These are phyloP conservation scores for Merodon equestris DNA, from an alignment of 2,888 invertebrate species.

Conservation along the genomic window DNA sequence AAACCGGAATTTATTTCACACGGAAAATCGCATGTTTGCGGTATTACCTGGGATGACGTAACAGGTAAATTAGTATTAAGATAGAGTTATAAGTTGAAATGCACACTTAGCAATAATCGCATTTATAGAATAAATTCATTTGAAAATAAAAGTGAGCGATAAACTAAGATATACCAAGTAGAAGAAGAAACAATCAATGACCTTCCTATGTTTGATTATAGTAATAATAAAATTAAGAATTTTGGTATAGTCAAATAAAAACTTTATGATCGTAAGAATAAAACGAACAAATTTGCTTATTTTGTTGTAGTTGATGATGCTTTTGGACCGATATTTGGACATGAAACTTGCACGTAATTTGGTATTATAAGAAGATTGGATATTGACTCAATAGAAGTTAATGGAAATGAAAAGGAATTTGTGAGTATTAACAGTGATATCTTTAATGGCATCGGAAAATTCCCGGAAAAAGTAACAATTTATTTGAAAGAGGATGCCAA, in stretches of 20 bases:
- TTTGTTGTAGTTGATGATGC: constrained; percentile 33
- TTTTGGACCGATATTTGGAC: constrained; percentile 22
- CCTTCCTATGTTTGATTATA: constrained; percentile 52
- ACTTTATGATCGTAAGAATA: too few species aligned
- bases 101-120: not conserved
- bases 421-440: constrained; percentile 3
- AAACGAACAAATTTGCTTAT: not conserved
- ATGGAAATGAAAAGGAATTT: too few species aligned
- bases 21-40: too few species aligned
- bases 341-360: constrained; percentile 26
- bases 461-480: constrained; percentile 32
- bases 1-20: too few species aligned
- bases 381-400: not conserved
- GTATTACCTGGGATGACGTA: too few species aligned
- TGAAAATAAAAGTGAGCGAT: constrained; percentile 4
- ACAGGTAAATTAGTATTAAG: too few species aligned
- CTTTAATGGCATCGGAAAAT: constrained; percentile 41
- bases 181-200: too few species aligned
- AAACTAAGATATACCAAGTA: not conserved
- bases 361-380: constrained; percentile 27
- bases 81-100: constrained; percentile 3
- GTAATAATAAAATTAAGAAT: constrained; percentile 34
- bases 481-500: constrained; percentile 43
- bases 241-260: too few species aligned
- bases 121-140: constrained; percentile 9